Conservation (phyloP, 2,888 invertebrate genomes). For the Cephus nigrinus region DNA sequence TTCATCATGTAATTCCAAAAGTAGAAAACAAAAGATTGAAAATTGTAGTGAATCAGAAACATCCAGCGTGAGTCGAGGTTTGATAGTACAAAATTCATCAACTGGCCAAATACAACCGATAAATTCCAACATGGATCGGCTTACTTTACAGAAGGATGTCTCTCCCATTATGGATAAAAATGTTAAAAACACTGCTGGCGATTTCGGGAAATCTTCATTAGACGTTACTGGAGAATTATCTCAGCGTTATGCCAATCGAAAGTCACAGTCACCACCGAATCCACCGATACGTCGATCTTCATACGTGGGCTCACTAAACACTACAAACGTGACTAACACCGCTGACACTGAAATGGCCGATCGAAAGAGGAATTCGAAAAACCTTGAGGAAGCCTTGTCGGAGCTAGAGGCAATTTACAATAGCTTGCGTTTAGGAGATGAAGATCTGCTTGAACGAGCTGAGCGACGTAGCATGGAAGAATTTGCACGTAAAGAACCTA, state of each 20-base stretch:
- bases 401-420: constrained; percentile 93
- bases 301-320: background rate
- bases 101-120: background rate
- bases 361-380: constrained; percentile 76
- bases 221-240: background rate
- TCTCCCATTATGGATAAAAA: background rate
- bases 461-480: constrained; percentile 78
- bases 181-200: background rate
- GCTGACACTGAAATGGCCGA: constrained; percentile 62
- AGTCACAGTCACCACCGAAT: background rate
- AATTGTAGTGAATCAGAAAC: background rate
- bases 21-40: background rate
- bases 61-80: background rate
- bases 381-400: constrained; percentile 87
- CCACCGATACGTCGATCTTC: constrained; percentile 6
- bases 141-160: background rate
- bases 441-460: constrained; percentile 83
- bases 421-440: constrained; percentile 85
- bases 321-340: background rate
- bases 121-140: background rate
- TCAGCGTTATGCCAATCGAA: background rate
- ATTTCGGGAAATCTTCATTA: background rate
- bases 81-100: background rate
- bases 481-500: constrained; percentile 55
- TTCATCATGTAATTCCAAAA: background rate